These are phyloP conservation scores for Fabriciana adippe DNA, from an alignment of 2,888 invertebrate genomes.

Conservation along the genomic window DNA sequence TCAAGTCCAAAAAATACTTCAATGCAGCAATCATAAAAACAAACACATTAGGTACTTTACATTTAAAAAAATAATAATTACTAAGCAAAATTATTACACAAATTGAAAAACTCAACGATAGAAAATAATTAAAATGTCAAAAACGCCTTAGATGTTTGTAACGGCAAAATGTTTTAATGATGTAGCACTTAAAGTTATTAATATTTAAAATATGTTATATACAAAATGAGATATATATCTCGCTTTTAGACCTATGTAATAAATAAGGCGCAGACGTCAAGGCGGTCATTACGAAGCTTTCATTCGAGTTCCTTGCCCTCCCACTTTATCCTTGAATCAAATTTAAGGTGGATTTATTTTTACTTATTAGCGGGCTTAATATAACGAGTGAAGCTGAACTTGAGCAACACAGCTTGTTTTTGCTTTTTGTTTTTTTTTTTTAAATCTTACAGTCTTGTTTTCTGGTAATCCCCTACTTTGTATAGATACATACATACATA, in stretches of 20 bases:
- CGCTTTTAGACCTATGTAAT: slow-evolving; percentile 2
- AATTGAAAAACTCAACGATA: background rate
- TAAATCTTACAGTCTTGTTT: background rate
- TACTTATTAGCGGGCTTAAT: slow-evolving; percentile 18
- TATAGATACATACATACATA: too few relatives aligned
- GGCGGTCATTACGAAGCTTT: slow-evolving; percentile 32
- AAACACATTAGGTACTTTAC: too few relatives aligned
- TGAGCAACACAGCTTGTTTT: background rate
- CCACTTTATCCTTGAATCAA: slow-evolving; percentile 29
- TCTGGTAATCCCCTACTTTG: too few relatives aligned
- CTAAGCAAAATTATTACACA: background rate
- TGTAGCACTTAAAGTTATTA: slow-evolving; percentile 4
- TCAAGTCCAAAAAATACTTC: too few relatives aligned
- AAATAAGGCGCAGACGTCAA: slow-evolving; percentile 8
- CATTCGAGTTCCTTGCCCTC: slow-evolving; percentile 33
- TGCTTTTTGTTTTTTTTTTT: background rate
- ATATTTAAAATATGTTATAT: slow-evolving; percentile 12
- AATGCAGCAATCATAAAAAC: too few relatives aligned
- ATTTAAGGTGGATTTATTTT: slow-evolving; percentile 19
- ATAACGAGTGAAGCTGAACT: slow-evolving; percentile 5
- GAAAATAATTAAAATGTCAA: slow-evolving; percentile 14
- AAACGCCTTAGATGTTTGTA: slow-evolving; percentile 20
- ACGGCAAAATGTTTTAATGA: slow-evolving; percentile 16
- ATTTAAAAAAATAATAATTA: too few relatives aligned
- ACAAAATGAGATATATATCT: background rate